phyloP scores from a whole-genome alignment of 2,888 invertebrate genomes.

The Drosophila emarginata region DNA sequence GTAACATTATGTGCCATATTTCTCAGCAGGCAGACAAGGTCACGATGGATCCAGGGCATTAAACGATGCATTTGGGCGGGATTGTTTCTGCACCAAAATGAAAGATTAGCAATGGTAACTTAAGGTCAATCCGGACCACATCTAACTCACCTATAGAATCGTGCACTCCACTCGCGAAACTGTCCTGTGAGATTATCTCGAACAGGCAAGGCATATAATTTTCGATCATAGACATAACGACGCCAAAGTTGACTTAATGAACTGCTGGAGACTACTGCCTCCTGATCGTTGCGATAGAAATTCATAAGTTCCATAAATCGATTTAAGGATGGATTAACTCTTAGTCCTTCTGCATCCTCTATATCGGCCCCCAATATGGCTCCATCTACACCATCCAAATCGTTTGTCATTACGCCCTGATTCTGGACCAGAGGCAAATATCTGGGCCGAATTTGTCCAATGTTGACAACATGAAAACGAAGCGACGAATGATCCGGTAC shows the following conservation, averaged over 20 bases:
- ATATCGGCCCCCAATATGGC: slow-evolving; percentile 19
- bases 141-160: slow-evolving; percentile 87
- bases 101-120: neutral
- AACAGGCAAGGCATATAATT: slow-evolving; percentile 89
- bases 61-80: slow-evolving; percentile 91
- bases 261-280: slow-evolving; percentile 58
- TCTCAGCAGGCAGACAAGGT: slow-evolving; percentile 88
- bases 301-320: slow-evolving; percentile 74
- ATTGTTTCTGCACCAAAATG: slow-evolving; percentile 85
- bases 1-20: slow-evolving; percentile 85
- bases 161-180: slow-evolving; percentile 88
- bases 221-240: slow-evolving; percentile 89
- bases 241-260: slow-evolving; percentile 83
- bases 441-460: slow-evolving; percentile 42
- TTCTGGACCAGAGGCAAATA: slow-evolving; percentile 53
- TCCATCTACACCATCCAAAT: slow-evolving; percentile 35
- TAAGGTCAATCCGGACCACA: neutral
- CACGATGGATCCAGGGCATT: slow-evolving; percentile 94
- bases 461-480: slow-evolving; percentile 56
- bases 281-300: slow-evolving; percentile 76
- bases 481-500: slow-evolving; percentile 60
- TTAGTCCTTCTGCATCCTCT: slow-evolving; percentile 36
- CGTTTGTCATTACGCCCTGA: slow-evolving; percentile 49
- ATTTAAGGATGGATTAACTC: slow-evolving; percentile 42
- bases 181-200: slow-evolving; percentile 87